Percentiles rank a stretch among this genome's conserved stretches.
phyloP scores from a whole-genome alignment of 1,140 invertebrate genomes.

The Drosophila orosa region DNA sequence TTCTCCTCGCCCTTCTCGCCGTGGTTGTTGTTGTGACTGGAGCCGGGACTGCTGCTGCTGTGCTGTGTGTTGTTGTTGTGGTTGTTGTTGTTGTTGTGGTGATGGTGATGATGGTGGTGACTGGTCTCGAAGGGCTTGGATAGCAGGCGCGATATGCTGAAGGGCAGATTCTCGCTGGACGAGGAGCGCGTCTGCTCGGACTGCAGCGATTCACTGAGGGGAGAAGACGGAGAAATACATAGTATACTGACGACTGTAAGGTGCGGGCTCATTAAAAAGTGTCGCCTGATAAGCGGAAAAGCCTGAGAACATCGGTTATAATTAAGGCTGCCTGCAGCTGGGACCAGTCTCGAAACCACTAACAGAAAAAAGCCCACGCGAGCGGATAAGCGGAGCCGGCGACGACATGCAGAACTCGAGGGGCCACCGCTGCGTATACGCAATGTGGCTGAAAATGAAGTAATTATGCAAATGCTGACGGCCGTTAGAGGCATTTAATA shows the following conservation, averaged over 20 bases:
- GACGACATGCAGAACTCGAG: conserved; percentile 58
- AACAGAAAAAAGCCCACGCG: conserved; percentile 32
- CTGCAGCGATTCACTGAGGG: conserved; percentile 81
- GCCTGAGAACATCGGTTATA: conserved; percentile 47
- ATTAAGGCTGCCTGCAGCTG: conserved; percentile 33
- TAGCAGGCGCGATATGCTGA: conserved; percentile 89
- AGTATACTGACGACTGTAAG: conserved; percentile 9
- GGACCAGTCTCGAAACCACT: conserved; percentile 37
- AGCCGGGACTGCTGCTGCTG: conserved; percentile 52
- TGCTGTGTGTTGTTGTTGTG: conserved; percentile 35
- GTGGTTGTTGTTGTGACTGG: conserved; percentile 71
- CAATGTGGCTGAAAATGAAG: conserved; percentile 65
- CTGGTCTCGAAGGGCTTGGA: conserved; percentile 88
- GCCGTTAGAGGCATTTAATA: conserved; percentile 62
- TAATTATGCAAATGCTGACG: conserved; percentile 74
- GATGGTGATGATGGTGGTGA: conserved; percentile 75
- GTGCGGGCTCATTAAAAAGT: conserved; percentile 68
- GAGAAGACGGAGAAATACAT: neutral
- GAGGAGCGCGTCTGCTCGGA: conserved; percentile 85
- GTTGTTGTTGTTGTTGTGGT: conserved; percentile 36
- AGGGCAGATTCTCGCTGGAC: conserved; percentile 87
- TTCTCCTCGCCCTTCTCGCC: conserved; percentile 83
- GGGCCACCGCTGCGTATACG: conserved; percentile 60
- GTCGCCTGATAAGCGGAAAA: conserved; percentile 49
- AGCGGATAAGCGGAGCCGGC: conserved; percentile 20